Percentiles rank a stretch among this genome's conserved stretches.
Evolutionary conservation across 2,797 vertebrate genomes (phyloP).

Genomic region (Sebastes vulpes): DNA sequence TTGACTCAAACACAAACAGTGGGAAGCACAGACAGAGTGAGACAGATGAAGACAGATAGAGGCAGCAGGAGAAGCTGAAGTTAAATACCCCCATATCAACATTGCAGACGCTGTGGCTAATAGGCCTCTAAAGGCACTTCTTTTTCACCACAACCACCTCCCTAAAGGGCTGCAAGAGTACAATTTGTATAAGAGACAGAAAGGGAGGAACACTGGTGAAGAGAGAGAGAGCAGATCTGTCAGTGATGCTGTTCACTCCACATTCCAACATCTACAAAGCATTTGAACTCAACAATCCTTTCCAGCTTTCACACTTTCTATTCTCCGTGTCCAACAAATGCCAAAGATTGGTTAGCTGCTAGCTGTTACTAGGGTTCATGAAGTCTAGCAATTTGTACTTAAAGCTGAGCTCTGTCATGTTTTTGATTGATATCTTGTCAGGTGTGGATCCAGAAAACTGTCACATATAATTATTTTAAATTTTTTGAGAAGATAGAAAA

Average conservation of each 20-base stretch:
- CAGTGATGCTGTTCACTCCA: conserved; percentile 1
- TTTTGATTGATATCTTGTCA: background rate
- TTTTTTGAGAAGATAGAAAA: background rate
- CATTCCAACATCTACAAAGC: background rate
- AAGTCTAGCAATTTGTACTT: background rate
- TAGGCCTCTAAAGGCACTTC: conserved; percentile 66
- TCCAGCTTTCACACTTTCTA: background rate
- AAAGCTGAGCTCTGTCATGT: background rate
- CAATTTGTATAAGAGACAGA: conserved; percentile 36
- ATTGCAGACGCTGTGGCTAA: conserved; percentile 68
- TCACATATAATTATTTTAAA: background rate
- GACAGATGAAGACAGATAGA: conserved; percentile 76
- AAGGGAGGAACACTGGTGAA: background rate
- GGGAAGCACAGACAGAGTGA: conserved; percentile 67
- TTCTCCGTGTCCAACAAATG: background rate
- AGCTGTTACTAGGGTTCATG: background rate
- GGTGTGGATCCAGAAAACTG: background rate
- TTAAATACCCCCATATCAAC: conserved; percentile 74
- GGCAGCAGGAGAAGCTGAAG: conserved; percentile 70
- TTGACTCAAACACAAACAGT: conserved; percentile 77
- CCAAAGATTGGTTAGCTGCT: background rate
- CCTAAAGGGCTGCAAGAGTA: conserved; percentile 37
- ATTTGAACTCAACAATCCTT: conserved; percentile 6
- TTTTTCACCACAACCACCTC: conserved; percentile 59
- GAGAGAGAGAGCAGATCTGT: conserved; percentile 2